Percentiles rank a stretch among this genome's conserved stretches.
Conservation (phyloP, 2,113 vertebrate genomes). For the Epinephelus cyanopodus region DNA sequence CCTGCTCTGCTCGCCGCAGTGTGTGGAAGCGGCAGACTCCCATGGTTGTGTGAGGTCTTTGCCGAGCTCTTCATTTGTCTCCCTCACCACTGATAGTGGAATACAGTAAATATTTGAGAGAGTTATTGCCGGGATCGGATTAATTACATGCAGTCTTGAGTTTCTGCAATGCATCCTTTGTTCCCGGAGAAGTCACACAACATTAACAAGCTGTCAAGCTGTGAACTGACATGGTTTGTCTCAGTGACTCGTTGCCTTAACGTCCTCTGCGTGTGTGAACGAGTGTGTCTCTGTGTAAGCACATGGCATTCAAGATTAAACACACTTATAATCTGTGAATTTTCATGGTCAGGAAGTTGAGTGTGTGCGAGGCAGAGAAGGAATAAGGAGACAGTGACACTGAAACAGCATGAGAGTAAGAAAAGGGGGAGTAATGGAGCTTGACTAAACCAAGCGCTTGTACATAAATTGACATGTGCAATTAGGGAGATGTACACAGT, state of each 20-base stretch:
- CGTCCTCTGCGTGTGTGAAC: background rate
- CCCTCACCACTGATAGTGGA: constrained; percentile 48
- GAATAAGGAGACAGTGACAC: constrained; percentile 31
- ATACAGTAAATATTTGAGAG: constrained; percentile 75
- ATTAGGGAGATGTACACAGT: constrained; percentile 83
- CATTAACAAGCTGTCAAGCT: constrained; percentile 76
- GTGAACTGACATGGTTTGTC: constrained; percentile 71
- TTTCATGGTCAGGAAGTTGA: constrained; percentile 25
- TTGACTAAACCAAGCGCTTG: constrained; percentile 78
- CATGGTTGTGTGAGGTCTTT: constrained; percentile 68
- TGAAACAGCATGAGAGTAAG: constrained; percentile 15
- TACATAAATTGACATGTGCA: constrained; percentile 83
- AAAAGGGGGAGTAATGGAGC: constrained; percentile 59
- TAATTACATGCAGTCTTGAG: constrained; percentile 70
- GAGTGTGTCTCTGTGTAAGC: constrained; percentile 22
- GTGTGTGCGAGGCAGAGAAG: constrained; percentile 8
- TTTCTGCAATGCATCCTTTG: constrained; percentile 69
- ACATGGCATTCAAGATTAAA: background rate
- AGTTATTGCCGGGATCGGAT: constrained; percentile 73
- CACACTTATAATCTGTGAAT: constrained; percentile 1
- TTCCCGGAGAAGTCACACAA: constrained; percentile 73
- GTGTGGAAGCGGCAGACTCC: constrained; percentile 31
- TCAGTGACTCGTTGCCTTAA: constrained; percentile 44
- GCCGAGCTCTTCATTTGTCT: constrained; percentile 59
- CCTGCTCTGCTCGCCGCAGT: constrained; percentile 51